phyloP scores from a whole-genome alignment of 2,113 vertebrate genomes.

The Trachemys scripta region DNA sequence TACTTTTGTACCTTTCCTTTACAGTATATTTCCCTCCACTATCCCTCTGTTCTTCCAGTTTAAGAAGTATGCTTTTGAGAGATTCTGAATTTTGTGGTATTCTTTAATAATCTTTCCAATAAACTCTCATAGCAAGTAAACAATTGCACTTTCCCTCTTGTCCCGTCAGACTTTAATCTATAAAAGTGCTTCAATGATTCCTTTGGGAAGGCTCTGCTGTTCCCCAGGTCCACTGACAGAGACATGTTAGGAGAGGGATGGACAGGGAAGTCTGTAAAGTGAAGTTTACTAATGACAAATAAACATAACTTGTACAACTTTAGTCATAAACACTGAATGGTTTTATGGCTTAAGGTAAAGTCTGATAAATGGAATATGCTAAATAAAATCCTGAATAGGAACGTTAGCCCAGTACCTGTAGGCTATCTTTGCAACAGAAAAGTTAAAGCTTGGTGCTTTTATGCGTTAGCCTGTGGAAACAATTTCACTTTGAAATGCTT shows the following conservation, averaged over 20 bases:
- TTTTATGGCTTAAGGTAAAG: slow-evolving; percentile 86
- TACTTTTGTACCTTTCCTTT: neutral
- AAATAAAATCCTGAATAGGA: slow-evolving; percentile 73
- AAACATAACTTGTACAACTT: slow-evolving; percentile 58
- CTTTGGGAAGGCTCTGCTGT: neutral
- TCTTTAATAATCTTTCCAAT: neutral
- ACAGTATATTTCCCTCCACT: neutral
- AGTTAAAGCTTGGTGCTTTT: slow-evolving; percentile 76
- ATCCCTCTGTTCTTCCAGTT: neutral
- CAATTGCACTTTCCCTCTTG: neutral
- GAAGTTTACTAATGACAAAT: slow-evolving; percentile 71
- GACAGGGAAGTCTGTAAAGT: slow-evolving; percentile 28
- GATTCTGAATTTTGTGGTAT: neutral
- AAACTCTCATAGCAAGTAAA: neutral
- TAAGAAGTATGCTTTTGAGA: neutral
- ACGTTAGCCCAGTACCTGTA: slow-evolving; percentile 67
- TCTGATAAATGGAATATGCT: slow-evolving; percentile 86
- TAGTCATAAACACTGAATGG: slow-evolving; percentile 77
- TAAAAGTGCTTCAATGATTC: neutral
- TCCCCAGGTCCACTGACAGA: neutral
- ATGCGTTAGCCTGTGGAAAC: slow-evolving; percentile 85
- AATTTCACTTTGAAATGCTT: slow-evolving; percentile 85
- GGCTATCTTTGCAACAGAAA: slow-evolving; percentile 78
- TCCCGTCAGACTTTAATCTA: neutral
- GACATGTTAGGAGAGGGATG: neutral